Evolutionary conservation across 2,888 invertebrate genomes (phyloP), one percentile per base, ranked within the genome.

Genomic region (Craniophora ligustri): DNA sequence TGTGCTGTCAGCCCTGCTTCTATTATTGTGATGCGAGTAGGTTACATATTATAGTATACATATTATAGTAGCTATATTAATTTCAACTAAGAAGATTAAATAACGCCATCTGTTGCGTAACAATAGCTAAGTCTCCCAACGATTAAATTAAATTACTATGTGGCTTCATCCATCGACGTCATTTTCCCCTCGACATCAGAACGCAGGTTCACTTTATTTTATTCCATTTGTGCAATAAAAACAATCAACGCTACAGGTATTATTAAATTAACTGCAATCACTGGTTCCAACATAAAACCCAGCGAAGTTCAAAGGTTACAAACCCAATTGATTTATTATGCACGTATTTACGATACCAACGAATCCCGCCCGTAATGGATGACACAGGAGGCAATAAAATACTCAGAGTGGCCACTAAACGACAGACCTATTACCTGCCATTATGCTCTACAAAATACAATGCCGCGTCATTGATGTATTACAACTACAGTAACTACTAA

Each of bases 251-350:
- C 35, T n/a, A 10, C 23, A 3, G 8, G 13, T 6, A 34, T 47
- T 36, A 67, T 50, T 36, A 46, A 66, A 69, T 53, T 40, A 39
- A 23, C 56, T 31, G 19, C 38, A 48, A 60, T 60, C 38, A 53
- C 38, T 41, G 34, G 10, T 28, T 36, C 42, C 19, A 28, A 11
- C 44, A 16, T 46, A 42, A 51, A 47, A 56, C 46, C 26, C 14
- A 23, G 10, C n/a, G 47, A 65, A 60, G 47, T 54, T 56, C 54
- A 59, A 51, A 58, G 60, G 51, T 59, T 51, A 60, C 44, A 42
- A 36, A 50, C 14, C 53, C 48, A 53, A 57, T 59, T 68, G 44
- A 57, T 57, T 57, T 65, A 72, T 68, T 64, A 56, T 67, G 68
- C 50, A 58, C 40, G 47, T 39, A 59, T 71, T 72, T 62, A 73